Evolutionary conservation across 2,888 invertebrate genomes (phyloP), one percentile per base, ranked within the genome.

Genomic region (Sipha maydis): DNA sequence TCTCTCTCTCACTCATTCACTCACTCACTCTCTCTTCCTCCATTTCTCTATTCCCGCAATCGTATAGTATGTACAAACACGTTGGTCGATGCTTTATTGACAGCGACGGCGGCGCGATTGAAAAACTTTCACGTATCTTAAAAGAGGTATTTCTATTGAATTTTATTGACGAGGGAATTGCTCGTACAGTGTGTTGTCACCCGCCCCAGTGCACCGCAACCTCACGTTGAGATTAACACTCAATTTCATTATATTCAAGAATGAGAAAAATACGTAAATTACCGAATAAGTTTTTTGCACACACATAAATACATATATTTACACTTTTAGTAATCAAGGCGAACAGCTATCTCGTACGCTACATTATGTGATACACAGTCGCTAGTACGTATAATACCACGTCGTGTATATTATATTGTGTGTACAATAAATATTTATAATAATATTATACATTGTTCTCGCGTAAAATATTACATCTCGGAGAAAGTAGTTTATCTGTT

Each of bases 91-190:
- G 67, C 67, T 80, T 80, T 80, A 80, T 80, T 38, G 41, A 41
- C 67, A 38, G 67, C 80, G 80, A 41, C 80, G 67, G 67, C 80
- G 41, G 14, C 48, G 14, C 48, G 80, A 67, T 67, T 82, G 80
- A 67, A 82, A 82, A 82, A 82, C 80, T 82, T 67, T 82, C 67
- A 82, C 80, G 67, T 69, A 69, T 82, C 80, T 41, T 67, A 67
- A 82, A 67, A 34, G 41, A 67, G 67, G 28, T 82, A 67, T 69
- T 67, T 67, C 67, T 82, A 82, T 67, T 69, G 67, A 67, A 82
- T 82, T 80, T 80, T 80, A 80, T 67, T 67, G 80, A 80, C 80
- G 80, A 67, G 67, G 38, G 80, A 80, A 80, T 67, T 79, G 61
- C 38, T 67, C 67, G 38, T 17, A 80, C 67, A 7, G 67, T 67